Evolutionary conservation across 2,888 invertebrate genomes (phyloP).

Genomic region (Xestia xanthographa): DNA sequence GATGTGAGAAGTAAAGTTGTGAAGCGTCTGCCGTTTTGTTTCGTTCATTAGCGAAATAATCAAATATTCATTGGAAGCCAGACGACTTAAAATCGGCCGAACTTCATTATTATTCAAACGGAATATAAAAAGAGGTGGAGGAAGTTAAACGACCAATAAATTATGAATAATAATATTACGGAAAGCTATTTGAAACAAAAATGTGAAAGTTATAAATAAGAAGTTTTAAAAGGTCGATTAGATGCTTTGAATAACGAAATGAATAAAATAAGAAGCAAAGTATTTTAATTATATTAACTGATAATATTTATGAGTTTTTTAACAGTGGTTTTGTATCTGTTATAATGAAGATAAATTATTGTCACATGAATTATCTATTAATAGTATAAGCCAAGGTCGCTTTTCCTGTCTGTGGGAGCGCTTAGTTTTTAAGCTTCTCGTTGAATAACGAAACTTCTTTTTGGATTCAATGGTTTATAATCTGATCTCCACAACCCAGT

Average conservation of each 20-base stretch:
- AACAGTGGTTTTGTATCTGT: neutral
- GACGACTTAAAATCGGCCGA: constrained; percentile 41
- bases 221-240: constrained; percentile 17
- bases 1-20: constrained; percentile 40
- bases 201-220: constrained; percentile 29
- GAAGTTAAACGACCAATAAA: constrained; percentile 22
- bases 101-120: constrained; percentile 36
- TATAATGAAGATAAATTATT: neutral
- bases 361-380: neutral
- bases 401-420: neutral
- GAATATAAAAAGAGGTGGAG: constrained; percentile 41
- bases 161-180: constrained; percentile 24
- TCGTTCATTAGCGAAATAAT: constrained; percentile 34
- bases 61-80: constrained; percentile 43
- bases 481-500: no score
- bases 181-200: constrained; percentile 25
- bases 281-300: neutral
- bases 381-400: neutral
- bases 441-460: neutral
- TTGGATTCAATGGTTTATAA: neutral
- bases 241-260: neutral
- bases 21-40: constrained; percentile 1
- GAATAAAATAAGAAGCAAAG: neutral
- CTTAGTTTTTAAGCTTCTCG: neutral
- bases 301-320: neutral